These are phyloP conservation scores for Amblyopsis rosae DNA, from an alignment of 2,113 vertebrate species.

Conservation along the genomic window DNA sequence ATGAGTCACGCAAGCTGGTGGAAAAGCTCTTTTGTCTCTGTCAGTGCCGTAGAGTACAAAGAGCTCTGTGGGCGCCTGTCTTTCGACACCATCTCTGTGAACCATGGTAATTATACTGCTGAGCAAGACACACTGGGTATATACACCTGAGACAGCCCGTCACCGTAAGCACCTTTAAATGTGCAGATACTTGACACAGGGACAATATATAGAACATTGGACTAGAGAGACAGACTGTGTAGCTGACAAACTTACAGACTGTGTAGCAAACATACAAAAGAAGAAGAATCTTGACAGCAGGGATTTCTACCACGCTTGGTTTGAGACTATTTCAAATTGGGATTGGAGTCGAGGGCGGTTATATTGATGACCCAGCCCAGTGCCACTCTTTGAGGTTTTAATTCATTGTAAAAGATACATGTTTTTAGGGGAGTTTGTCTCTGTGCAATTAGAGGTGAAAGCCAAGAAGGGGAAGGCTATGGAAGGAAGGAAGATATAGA, in stretches of 20 bases:
- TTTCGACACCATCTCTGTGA: not conserved
- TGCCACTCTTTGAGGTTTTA: too few species aligned
- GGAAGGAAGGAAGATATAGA: too few species aligned
- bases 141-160: not conserved
- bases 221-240: not conserved
- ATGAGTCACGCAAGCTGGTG: not conserved
- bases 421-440: too few species aligned
- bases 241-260: not conserved
- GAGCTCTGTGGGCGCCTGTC: not conserved
- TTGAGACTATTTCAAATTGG: not conserved
- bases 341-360: not conserved
- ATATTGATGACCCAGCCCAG: too few species aligned
- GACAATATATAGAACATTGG: not conserved
- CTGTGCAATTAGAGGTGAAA: too few species aligned
- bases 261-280: not conserved
- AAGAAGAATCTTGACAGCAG: too few species aligned
- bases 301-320: too few species aligned
- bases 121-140: constrained; percentile 17
- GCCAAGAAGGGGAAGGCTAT: too few species aligned
- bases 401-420: too few species aligned
- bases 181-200: not conserved
- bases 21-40: not conserved
- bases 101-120: constrained; percentile 26
- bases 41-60: not conserved
- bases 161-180: not conserved